Evolutionary conservation across 2,888 invertebrate species (phyloP).

Genomic region (Strigamia crassipes): DNA sequence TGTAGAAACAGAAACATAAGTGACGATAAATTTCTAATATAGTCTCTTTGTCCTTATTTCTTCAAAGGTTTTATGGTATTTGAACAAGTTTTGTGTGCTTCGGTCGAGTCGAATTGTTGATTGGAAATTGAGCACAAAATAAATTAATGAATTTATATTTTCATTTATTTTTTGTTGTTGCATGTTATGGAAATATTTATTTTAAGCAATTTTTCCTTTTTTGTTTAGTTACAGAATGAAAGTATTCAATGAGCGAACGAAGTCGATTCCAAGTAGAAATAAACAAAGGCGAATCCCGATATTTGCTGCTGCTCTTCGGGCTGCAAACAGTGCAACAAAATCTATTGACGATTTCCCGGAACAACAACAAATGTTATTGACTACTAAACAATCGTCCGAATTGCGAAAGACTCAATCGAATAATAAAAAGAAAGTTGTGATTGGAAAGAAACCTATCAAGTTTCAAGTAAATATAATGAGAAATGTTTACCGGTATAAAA

Average conservation of each 20-base stretch:
- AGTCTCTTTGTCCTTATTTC: neutral
- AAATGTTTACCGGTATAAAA: neutral
- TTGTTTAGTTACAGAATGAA: neutral
- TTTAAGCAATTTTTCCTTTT: neutral
- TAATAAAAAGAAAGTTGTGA: neutral
- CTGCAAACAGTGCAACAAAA: neutral
- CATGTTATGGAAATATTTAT: neutral
- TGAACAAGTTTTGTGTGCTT: neutral
- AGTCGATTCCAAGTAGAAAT: neutral
- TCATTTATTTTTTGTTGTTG: neutral
- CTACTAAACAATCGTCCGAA: neutral
- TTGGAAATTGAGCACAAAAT: neutral
- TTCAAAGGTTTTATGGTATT: neutral
- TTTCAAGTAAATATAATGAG: neutral
- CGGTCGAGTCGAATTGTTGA: neutral
- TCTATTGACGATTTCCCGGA: neutral
- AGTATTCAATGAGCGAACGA: neutral
- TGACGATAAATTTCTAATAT: neutral
- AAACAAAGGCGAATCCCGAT: neutral
- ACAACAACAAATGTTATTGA: neutral
- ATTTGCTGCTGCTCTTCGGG: neutral
- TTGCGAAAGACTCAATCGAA: neutral
- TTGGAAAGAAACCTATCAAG: neutral
- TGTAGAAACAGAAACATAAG: neutral
- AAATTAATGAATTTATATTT: neutral